phyloP scores from a whole-genome alignment of 2,888 invertebrate genomes.

The Chymomyza procnemis region DNA sequence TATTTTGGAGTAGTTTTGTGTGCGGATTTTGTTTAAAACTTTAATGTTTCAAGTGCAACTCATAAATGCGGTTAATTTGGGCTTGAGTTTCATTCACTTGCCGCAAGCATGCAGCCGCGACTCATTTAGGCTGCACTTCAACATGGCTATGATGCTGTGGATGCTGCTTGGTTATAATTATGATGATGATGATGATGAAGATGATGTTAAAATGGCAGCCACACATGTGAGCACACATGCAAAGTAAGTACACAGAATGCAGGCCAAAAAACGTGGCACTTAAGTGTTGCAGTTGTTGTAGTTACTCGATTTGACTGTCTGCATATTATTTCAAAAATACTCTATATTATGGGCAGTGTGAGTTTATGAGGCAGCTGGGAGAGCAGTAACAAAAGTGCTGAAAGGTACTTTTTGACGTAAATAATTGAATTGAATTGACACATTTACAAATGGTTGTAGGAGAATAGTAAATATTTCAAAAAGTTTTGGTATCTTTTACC shows the following conservation, averaged over 20 bases:
- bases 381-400: not conserved
- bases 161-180: not conserved
- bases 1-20: not conserved
- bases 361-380: not conserved
- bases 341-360: not conserved
- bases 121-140: slow-evolving; percentile 51
- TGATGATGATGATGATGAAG: not conserved
- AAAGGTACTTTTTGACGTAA: too few relatives aligned
- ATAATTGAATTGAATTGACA: too few relatives aligned
- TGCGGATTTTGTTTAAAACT: slow-evolving; percentile 40
- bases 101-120: slow-evolving; percentile 28
- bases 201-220: slow-evolving; percentile 2
- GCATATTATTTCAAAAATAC: not conserved
- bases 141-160: not conserved
- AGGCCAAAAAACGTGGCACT: slow-evolving; percentile 11
- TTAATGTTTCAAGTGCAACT: slow-evolving; percentile 42
- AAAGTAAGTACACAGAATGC: not conserved
- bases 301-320: slow-evolving; percentile 13
- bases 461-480: too few relatives aligned
- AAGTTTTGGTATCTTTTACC: too few relatives aligned
- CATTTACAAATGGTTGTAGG: too few relatives aligned
- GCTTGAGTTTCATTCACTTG: slow-evolving; percentile 40
- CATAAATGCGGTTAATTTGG: slow-evolving; percentile 62
- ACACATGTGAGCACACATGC: not conserved
- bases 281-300: slow-evolving; percentile 13